Conservation (phyloP, 2,113 vertebrate species). For the Saccopteryx leptura region DNA sequence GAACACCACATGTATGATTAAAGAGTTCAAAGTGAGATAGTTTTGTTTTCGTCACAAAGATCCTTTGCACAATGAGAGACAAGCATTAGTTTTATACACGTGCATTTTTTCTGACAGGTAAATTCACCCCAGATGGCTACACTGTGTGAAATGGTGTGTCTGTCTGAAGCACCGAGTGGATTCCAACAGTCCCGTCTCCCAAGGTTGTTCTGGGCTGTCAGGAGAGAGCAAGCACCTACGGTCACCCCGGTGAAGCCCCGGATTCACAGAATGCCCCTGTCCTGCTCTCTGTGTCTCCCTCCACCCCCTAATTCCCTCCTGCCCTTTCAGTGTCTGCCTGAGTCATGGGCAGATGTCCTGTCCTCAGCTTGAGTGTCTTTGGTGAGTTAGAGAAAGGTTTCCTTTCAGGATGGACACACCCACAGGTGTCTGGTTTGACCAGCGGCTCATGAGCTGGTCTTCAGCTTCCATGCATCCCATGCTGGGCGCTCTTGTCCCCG, state of each 20-base stretch:
- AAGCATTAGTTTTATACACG: not conserved
- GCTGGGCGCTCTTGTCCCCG: not conserved
- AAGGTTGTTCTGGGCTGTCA: not conserved
- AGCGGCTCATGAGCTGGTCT: not conserved
- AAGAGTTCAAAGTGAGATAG: not conserved
- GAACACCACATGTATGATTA: not conserved
- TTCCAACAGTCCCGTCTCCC: not conserved
- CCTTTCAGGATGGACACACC: not conserved
- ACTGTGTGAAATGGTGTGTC: not conserved
- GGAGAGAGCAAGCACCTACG: not conserved
- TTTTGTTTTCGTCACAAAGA: not conserved
- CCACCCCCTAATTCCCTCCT: not conserved
- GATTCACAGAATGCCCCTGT: not conserved
- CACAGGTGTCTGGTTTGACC: not conserved
- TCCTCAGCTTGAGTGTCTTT: too few species aligned
- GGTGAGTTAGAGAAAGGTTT: not conserved
- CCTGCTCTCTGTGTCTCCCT: not conserved
- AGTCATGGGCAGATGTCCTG: not conserved
- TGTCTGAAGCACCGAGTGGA: not conserved
- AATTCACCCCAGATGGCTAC: not conserved
- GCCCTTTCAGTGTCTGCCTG: not conserved
- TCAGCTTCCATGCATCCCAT: too few species aligned
- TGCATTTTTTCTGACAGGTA: not conserved
- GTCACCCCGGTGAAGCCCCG: not conserved
- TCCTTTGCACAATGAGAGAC: not conserved